These are phyloP conservation scores for Apomyelois bistriatella DNA, from an alignment of 2,888 invertebrate genomes.

Conservation along the genomic window DNA sequence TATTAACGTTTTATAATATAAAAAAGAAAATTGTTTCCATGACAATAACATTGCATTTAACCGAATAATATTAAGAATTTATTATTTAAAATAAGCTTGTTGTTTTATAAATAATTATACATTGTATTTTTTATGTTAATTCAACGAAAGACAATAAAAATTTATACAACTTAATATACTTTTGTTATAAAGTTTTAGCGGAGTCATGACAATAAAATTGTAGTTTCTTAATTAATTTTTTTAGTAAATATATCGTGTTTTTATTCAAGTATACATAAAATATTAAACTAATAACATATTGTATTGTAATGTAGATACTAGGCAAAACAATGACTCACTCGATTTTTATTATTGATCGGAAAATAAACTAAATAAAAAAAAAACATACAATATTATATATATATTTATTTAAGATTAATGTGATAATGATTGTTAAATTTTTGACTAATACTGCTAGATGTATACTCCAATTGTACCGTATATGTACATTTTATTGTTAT, in stretches of 20 bases:
- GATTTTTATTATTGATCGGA: not conserved
- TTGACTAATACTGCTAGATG: constrained; percentile 26
- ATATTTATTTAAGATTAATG: constrained; percentile 34
- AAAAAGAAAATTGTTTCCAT: not conserved
- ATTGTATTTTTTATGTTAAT: not conserved
- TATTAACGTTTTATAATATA: no score
- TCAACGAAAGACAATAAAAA: constrained; percentile 14
- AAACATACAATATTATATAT: not conserved
- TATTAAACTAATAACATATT: no score
- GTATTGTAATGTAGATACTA: not conserved
- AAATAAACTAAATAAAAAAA: not conserved
- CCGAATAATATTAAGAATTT: not conserved
- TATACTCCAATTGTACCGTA: constrained; percentile 12
- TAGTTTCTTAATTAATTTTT: no score
- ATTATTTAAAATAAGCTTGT: not conserved
- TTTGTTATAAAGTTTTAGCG: not conserved
- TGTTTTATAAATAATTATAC: not conserved
- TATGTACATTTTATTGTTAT: constrained; percentile 19
- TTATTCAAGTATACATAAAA: no score
- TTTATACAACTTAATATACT: not conserved
- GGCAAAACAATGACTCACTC: not conserved
- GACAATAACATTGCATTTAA: constrained; percentile 1
- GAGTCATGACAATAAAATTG: not conserved
- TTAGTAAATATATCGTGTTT: no score
- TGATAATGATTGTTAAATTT: constrained; percentile 47